A percentile compares a stretch with the other conserved stretches of the same genome.
Evolutionary conservation across 1,140 invertebrate genomes (phyloP).

Genomic region (Leptoteleia sp.): DNA sequence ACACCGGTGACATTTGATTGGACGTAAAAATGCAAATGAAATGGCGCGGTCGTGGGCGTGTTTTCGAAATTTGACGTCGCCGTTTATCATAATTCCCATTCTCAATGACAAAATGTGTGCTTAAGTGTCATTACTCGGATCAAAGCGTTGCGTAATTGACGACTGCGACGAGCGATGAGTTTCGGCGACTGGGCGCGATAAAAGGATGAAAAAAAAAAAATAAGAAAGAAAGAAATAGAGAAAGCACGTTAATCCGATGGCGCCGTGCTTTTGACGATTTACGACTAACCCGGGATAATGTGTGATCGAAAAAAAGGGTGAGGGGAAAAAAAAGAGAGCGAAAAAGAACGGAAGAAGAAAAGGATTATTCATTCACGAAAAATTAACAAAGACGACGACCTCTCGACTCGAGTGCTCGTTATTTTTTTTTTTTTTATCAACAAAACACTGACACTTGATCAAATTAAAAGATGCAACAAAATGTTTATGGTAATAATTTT

Average conservation of each 20-base stretch:
- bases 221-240: too few species aligned
- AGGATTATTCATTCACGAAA: too few species aligned
- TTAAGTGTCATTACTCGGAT: conserved; percentile 42
- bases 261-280: conserved; percentile 47
- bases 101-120: conserved; percentile 47
- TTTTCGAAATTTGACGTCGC: conserved; percentile 34
- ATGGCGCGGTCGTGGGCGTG: conserved; percentile 12
- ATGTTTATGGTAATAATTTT: too few species aligned
- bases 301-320: background rate
- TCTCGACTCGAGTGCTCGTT: too few species aligned
- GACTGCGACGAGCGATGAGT: conserved; percentile 27
- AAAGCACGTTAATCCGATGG: conserved; percentile 44
- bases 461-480: too few species aligned
- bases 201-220: too few species aligned
- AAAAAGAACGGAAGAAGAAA: too few species aligned
- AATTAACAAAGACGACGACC: too few species aligned
- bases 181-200: conserved; percentile 26
- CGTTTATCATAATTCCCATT: conserved; percentile 48
- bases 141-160: conserved; percentile 40
- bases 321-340: too few species aligned
- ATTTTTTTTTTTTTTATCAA: too few species aligned
- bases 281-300: conserved; percentile 13
- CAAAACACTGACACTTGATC: too few species aligned
- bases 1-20: background rate
- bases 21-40: conserved; percentile 28